Base-by-base conservation (phyloP, 2,888 invertebrate genomes). In the Pediacus dermestoides region DNA sequence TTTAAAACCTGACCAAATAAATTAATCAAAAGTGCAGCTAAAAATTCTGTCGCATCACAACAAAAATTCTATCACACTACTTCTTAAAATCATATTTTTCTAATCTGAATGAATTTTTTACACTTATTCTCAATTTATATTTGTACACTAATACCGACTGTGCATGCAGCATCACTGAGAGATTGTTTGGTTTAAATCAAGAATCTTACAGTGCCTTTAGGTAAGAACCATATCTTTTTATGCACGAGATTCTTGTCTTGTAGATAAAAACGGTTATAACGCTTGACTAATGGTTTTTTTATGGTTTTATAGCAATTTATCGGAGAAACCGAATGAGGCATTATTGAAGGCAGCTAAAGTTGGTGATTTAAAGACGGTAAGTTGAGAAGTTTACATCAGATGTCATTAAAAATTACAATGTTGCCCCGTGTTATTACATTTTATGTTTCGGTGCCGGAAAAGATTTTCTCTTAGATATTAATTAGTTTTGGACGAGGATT, bases 141-240 rank as follows among this genome's bases (percentile, higher is more conserved):
- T 44, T 43, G 37, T 41, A 55, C 52, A 50, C 52, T 51, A 47
- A 54, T 51, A 43, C 14, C 28, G 48, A 53, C 51, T 64, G 76
- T 78, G 81, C 82, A 82, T 81, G 82, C 83, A 85, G 85, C 82
- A 80, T 82, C 72, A 81, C 82, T 74, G 84, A 85, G 71, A 81
- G 82, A 73, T 78, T 85, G 61, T 85, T 85, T 76, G 84, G 84
- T 78, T 78, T 85, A 73, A 81, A 81, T 68, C 81, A 81, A 74
- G 83, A 83, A 71, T 81, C 81, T 60, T 83, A 80, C 76, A 81
- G 80, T 72, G 59, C 65, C 27, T 80, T 74, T 76, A 78, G 81
- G 82, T 82, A 72, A 70, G 69, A 54, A 15, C n/a, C 13, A 9
- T 41, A 26, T 30, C n/a, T 14, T 35, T 31, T 35, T 14, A 15